Base-by-base conservation (phyloP, 2,888 invertebrate genomes). In the Amphipyra tragopoginis region DNA sequence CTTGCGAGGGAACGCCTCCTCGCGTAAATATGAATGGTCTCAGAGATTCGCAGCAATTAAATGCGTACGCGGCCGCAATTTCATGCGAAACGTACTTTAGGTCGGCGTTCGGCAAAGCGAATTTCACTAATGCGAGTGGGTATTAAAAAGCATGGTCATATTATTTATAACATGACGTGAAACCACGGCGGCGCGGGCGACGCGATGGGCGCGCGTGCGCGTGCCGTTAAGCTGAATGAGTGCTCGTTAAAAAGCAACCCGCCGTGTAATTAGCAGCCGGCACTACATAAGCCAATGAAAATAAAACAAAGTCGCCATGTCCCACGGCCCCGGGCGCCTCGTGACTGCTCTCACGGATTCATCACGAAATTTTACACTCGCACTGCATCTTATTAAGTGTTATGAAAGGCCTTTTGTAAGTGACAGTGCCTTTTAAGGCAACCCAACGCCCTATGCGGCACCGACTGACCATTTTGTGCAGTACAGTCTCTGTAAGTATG, bases 331-430 rank as follows among this genome's bases (percentile, higher is more conserved):
- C 81, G 80, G 84, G 84, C 87, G 81, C 84, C 88, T 90, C 93
- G 93, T 94, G 94, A 93, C 93, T 87, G 66, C 89, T 86, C 89
- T 86, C 88, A 85, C 88, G 88, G 86, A 90, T 89, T 88, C 92
- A 91, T 93, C 93, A 93, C 93, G 93, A 91, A 90, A 88, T 86
- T 88, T 90, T 85, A 89, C 91, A 90, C 88, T 89, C 87, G 82
- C 82, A 86, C 88, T 86, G 90, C 86, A 91, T 91, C 90, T 90
- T 90, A 90, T 92, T 91, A 90, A 88, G 88, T 89, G 86, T 92
- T 92, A 93, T 93, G 92, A 93, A 92, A 93, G 89, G 87, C 86
- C 81, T 79, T 83, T 81, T 75, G 84, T 86, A 89, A 90, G 89
- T 91, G 91, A 91, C 91, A 88, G 85, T 71, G 78, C 91, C 93